Evolutionary conservation across 2,888 invertebrate genomes (phyloP), one percentile per base, ranked within the genome.

Genomic region (Lasioglossum leucozonium): DNA sequence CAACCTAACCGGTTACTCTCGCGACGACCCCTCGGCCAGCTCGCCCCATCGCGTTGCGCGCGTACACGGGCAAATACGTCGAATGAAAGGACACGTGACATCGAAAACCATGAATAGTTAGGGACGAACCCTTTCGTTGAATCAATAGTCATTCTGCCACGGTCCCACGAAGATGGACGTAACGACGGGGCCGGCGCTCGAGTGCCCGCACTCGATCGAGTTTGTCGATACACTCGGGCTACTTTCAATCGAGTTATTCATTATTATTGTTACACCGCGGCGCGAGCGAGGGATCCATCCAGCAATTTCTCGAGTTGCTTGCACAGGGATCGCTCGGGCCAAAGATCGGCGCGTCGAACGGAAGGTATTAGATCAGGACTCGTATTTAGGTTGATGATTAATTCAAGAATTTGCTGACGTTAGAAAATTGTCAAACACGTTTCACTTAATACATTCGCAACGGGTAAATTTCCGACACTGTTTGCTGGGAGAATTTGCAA

Each of bases 21-120:
- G 81, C 78, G 72, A 82, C 80, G n/a, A n/a, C 90, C 90, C 80
- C 34, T 87, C 77, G 55, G 40, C 26, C 62, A 26, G 26, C 42
- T 30, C 73, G 16, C 72, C 47, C 75, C 37, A 13, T 65, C 69
- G 34, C 10, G 51, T 65, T 18, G 51, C 72, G 71, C 22, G 42
- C 75, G 79, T 58, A 44, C 37, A 26, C 55, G 47, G 30, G 30
- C 74, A 26, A 40, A 37, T 72, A 62, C 51, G 72, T 79, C 89
- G 88, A 91, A 92, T 91, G 89, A 92, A 92, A 91, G 89, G 93
- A 91, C 93, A 93, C 93, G 93, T 93, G 93, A 93, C 93, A 90
- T 87, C 87, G 91, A 92, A 91, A 90, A 91, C 92, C 91, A 92
- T 93, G 92, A 93, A 93, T 93, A 92, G 92, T 90, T 84, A 87